Evolutionary conservation across 2,797 vertebrate species (phyloP), one percentile per base, ranked within the genome.

Genomic region (Molossus molossus): DNA sequence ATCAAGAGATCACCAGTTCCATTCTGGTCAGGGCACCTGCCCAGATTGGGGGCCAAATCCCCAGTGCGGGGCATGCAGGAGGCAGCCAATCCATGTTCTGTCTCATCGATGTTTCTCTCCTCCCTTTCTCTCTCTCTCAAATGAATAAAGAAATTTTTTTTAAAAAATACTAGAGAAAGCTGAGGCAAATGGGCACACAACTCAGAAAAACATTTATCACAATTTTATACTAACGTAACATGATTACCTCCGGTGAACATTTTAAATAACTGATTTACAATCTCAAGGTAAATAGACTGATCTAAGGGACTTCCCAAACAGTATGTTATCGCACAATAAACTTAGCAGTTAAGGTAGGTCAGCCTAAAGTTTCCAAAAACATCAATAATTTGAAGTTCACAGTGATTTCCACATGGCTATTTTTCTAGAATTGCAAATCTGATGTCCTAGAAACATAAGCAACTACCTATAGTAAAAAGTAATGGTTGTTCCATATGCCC

Each of bases 261-360:
- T 15, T 80, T 90, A 53, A 82, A 15, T 65, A 88, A 90, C 62
- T 88, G 23, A 60, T 60, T 73, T 81, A 91, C 58, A 86, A 90
- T 73, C 65, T 58, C 67, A 77, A 12, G 50, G 21, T 57, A 87
- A 73, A 65, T 0, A 92, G 11, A 40, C 20, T 77, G 29, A 76
- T 15, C 29, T 80, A 27, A 92, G 48, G 70, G 77, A 65, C 64
- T n/a, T 58, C 20, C 64, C 64, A 93, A 67, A 67, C 3, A 65
- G 17, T 73, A 9, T 93, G 9, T 81, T 62, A 45, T n/a, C n/a
- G 90, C 58, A 80, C 14, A 85, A 64, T 45, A 40, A 55, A 53
- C 4, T 76, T 55, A 79, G 77, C 50, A 84, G 76, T 80, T 70
- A 81, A 75, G 81, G 48, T 40, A 87, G 9, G 40, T 60, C 25